Evolutionary conservation across 2,113 vertebrate genomes (phyloP).

Genomic region (Cnemophilus loriae): DNA sequence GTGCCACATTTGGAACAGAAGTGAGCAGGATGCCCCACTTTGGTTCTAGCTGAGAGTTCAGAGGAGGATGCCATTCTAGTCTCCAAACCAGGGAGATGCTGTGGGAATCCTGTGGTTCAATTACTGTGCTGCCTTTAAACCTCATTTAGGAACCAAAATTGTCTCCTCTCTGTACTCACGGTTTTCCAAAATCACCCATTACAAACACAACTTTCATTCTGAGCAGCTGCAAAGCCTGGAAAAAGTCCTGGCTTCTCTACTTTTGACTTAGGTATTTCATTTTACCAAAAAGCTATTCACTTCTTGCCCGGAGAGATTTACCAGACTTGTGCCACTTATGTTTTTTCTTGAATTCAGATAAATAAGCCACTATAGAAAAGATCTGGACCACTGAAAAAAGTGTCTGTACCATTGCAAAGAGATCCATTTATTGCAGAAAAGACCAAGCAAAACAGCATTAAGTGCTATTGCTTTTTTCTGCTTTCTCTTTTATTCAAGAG

Average conservation of each 20-base stretch:
- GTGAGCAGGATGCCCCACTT: background rate
- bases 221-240: conserved; percentile 14
- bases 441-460: background rate
- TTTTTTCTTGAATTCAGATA: background rate
- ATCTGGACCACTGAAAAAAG: background rate
- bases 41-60: background rate
- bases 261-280: background rate
- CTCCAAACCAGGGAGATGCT: background rate
- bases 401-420: background rate
- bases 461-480: background rate
- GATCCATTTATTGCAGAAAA: background rate
- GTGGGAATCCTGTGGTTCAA: conserved; percentile 28
- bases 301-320: background rate
- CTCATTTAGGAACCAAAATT: conserved; percentile 66
- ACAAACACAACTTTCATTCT: background rate
- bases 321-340: background rate
- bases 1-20: background rate
- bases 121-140: conserved; percentile 28
- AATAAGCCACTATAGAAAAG: background rate
- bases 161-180: conserved; percentile 53
- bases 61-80: background rate
- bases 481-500: background rate
- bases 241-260: background rate
- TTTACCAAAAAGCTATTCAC: background rate
- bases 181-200: conserved; percentile 50